Conservation (phyloP, 2,888 invertebrate species). For the Germaria angustata region DNA sequence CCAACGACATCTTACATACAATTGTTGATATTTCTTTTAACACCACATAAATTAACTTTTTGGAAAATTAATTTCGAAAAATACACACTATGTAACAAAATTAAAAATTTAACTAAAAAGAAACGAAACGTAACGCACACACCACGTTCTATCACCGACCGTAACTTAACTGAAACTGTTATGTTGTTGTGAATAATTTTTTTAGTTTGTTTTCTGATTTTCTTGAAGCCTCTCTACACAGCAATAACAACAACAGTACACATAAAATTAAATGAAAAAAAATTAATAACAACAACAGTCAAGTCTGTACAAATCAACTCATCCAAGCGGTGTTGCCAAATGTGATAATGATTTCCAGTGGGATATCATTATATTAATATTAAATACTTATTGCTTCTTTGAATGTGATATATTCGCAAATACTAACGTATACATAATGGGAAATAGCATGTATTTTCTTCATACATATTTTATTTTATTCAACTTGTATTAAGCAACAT, state of each 20-base stretch:
- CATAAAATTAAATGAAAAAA: conserved; percentile 6
- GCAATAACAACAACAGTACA: conserved; percentile 19
- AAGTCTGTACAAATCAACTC: conserved; percentile 33
- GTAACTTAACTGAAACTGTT: conserved; percentile 68
- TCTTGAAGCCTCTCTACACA: conserved; percentile 49
- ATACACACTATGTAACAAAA: conserved; percentile 17
- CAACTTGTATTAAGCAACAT: too few relatives aligned
- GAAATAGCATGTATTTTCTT: too few relatives aligned
- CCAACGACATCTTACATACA: conserved; percentile 26
- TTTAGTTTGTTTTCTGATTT: conserved; percentile 29
- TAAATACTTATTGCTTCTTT: too few relatives aligned
- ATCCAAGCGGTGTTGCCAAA: background rate
- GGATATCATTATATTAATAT: too few relatives aligned
- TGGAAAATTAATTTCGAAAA: conserved; percentile 18
- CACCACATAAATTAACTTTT: background rate
- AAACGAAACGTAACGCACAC: too few relatives aligned
- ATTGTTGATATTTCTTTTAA: conserved; percentile 9
- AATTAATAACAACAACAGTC: conserved; percentile 17
- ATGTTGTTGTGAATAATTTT: conserved; percentile 43
- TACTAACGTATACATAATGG: too few relatives aligned
- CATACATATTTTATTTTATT: too few relatives aligned
- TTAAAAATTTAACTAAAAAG: conserved; percentile 40
- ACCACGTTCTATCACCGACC: conserved; percentile 61
- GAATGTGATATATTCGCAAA: too few relatives aligned
- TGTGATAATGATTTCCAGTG: too few relatives aligned